A percentile compares a stretch with the other conserved stretches of the same genome.
Conservation (phyloP, 2,113 vertebrate genomes). For the Tringa solitaria region DNA sequence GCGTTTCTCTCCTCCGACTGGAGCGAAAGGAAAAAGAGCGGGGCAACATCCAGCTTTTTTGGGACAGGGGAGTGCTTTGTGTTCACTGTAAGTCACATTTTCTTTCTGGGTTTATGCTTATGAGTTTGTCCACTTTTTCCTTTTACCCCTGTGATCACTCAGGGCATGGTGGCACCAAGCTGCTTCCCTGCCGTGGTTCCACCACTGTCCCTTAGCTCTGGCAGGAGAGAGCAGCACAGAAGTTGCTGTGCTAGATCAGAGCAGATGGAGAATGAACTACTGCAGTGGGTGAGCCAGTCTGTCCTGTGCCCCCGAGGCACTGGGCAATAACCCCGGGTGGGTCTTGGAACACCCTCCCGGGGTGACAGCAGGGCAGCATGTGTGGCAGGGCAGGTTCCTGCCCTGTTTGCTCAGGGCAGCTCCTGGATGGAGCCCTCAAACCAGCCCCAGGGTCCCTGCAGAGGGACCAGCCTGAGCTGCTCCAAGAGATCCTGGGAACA, state of each 20-base stretch:
- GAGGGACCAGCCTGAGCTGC: not conserved
- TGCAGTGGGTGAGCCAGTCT: not conserved
- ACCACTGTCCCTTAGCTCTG: not conserved
- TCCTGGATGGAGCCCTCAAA: not conserved
- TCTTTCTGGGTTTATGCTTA: not conserved
- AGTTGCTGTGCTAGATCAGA: not conserved
- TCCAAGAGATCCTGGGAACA: not conserved
- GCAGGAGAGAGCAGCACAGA: not conserved
- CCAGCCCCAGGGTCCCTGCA: not conserved
- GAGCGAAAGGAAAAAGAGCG: conserved; percentile 74
- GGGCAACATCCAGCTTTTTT: conserved; percentile 71
- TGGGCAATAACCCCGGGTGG: accelerated
- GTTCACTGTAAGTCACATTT: conserved; percentile 76
- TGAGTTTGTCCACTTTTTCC: not conserved
- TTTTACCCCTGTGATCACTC: not conserved
- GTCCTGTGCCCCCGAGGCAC: accelerated
- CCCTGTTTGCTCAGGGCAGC: not conserved
- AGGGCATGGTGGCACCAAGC: accelerated
- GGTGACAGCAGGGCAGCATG: not conserved
- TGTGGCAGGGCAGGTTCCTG: accelerated
- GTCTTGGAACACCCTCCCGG: not conserved
- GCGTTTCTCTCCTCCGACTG: conserved; percentile 84
- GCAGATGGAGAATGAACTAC: not conserved
- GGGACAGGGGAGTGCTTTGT: conserved; percentile 88
- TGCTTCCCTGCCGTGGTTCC: not conserved